These are phyloP conservation scores for Gastracanthus pulcherrimus DNA, from an alignment of 2,888 invertebrate genomes.

Conservation along the genomic window DNA sequence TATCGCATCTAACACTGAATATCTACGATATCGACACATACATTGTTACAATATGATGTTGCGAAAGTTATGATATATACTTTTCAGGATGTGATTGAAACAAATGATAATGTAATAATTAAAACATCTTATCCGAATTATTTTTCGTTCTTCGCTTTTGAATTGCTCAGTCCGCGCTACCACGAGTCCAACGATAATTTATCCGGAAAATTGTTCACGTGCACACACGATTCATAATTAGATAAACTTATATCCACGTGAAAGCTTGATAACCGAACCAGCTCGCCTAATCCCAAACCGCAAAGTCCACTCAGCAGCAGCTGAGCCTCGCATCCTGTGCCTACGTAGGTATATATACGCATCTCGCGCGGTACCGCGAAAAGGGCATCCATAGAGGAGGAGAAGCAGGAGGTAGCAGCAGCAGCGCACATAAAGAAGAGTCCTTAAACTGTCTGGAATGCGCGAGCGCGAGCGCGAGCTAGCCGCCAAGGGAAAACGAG, in stretches of 20 bases:
- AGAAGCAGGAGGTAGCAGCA: background rate
- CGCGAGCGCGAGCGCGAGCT: background rate
- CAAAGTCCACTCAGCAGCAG: background rate
- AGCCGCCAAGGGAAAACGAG: conserved; percentile 32
- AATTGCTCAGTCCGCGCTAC: background rate
- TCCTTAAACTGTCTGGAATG: conserved; percentile 48
- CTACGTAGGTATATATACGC: too few species aligned
- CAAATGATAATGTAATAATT: background rate
- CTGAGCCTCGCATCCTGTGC: too few species aligned
- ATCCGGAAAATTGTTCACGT: background rate
- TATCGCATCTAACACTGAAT: too few species aligned
- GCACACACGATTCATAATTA: background rate
- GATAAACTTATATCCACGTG: background rate
- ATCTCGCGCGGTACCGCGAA: conserved; percentile 3
- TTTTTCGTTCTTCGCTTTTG: background rate
- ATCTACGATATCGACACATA: too few species aligned
- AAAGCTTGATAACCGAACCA: too few species aligned
- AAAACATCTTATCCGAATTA: too few species aligned
- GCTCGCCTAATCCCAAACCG: background rate
- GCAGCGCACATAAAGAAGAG: conserved; percentile 27
- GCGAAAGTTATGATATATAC: too few species aligned
- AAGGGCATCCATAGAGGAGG: background rate
- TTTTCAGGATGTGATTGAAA: too few species aligned
- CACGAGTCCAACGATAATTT: background rate
- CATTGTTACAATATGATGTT: too few species aligned